Evolutionary conservation across 2,797 vertebrate species (phyloP), one percentile per base, ranked within the genome.

Genomic region (Nyctalus aviator): DNA sequence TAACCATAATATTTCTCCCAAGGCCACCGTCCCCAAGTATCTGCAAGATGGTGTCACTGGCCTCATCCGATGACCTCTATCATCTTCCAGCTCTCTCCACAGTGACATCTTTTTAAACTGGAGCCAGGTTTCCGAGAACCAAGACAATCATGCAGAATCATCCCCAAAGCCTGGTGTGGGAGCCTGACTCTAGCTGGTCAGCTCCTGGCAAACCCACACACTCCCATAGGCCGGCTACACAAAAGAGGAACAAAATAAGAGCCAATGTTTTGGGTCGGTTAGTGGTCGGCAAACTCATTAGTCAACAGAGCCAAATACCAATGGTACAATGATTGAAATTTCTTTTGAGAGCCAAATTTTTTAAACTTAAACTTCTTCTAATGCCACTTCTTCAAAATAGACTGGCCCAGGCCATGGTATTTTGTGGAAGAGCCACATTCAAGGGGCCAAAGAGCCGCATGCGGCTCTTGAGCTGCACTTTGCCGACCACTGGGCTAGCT

Each of bases 241-340:
- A 85, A 68, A 94, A 75, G 18, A 96, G 83, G 66, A 93, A 35
- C 37, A 68, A 85, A 96, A 91, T 66, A 32, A 84, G 50, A 93
- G 88, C 85, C 62, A 69, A 55, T 50, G 21, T 93, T 69, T 93
- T 23, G 55, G 93, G 79, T 32, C 78, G 88, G 84, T 41, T 7
- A 41, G 37, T 41, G 37, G 37, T 41, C 37, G 7, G 37, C 37
- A 41, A 41, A 41, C 37, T 41, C 37, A 41, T 41, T 41, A 41
- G 37, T 41, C 37, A 41, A 41, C 37, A 41, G 37, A 41, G 37
- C 37, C 37, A 41, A 41, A 41, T 41, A 41, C 7, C 37, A 41
- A 41, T 1, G 7, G 37, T 41, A 41, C 37, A 41, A 41, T 41
- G 37, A 41, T 41, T 41, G 37, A 7, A 41, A 41, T 41, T 41